A percentile compares a stretch with the other conserved stretches of the same genome.
Conservation (phyloP, 2,888 invertebrate genomes). For the Leucania comma region DNA sequence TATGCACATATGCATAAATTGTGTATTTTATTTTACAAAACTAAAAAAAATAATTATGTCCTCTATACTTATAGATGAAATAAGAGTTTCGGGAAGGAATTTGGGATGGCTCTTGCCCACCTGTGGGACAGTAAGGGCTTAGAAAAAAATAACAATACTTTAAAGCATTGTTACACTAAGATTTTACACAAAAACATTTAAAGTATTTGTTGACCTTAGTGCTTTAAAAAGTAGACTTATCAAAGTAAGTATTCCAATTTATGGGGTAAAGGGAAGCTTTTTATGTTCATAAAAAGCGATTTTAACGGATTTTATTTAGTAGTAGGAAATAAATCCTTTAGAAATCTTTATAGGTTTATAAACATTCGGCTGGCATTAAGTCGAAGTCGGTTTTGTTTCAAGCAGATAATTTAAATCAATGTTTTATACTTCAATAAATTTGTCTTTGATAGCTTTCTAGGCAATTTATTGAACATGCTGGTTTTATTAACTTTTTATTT, state of each 20-base stretch:
- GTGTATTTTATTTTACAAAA: too few species aligned
- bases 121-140: too few species aligned
- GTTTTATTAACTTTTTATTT: not conserved
- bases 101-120: too few species aligned
- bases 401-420: conserved; percentile 22
- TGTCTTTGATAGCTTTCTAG: conserved; percentile 12
- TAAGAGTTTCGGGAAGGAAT: too few species aligned
- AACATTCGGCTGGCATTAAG: conserved; percentile 25
- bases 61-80: too few species aligned
- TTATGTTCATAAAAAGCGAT: not conserved
- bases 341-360: conserved; percentile 21
- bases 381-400: conserved; percentile 1
- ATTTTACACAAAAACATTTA: too few species aligned
- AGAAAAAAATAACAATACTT: too few species aligned
- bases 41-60: too few species aligned
- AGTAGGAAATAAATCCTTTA: conserved; percentile 9
- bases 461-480: conserved; percentile 13
- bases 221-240: not conserved
- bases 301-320: not conserved
- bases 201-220: too few species aligned
- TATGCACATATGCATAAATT: too few species aligned
- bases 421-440: conserved; percentile 38
- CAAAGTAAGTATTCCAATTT: not conserved
- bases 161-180: too few species aligned
- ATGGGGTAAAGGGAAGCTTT: not conserved